Base-by-base conservation (phyloP, 2,113 vertebrate species). In the Calidris pugnax region DNA sequence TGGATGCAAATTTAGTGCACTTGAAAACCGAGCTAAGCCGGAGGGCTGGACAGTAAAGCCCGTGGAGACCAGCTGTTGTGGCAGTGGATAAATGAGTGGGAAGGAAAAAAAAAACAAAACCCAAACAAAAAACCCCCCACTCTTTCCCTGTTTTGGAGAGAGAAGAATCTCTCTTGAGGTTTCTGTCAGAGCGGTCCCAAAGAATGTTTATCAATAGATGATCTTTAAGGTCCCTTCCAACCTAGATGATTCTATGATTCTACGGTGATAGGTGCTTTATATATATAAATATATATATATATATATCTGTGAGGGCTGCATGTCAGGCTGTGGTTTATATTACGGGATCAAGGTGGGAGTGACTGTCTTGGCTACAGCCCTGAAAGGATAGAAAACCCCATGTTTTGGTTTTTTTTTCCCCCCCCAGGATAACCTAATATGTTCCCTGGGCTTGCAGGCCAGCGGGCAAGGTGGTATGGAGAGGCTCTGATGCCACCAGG, bases 41-140 rank as follows among this genome's bases (percentile, higher is more conserved):
- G 45, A 77, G 85, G 76, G 88, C 76, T 92, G 72, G 57, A 21
- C 79, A 37, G 35, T 74, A 47, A 59, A 95, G 82, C 71, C 75
- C 0, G 3, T 30, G 68, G 75, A 74, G 76, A 80, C 67, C 96
- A 96, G 94, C 94, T 97, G 92, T 80, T 85, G 59, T 74, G 89
- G 68, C 60, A 91, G 80, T 0, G 0, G 59, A 74, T 84, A 48
- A 80, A 77, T 0, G 32, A 62, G 75, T 48, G 51, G 67, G 59
- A 84, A 84, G 72, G 62, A 35, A 72, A 82, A 77, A 86, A 62
- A 19, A 55, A 55, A n/a, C 8, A 56, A 28, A n/a, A n/a, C n/a
- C n/a, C n/a, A n/a, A n/a, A n/a, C n/a, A 28, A 53, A 18, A 16
- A 10, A 28, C 27, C 10, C 19, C 53, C 21, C n/a, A 59, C 67